Base-by-base conservation (phyloP, 2,888 invertebrate genomes). In the Polyommatus iphigenia region DNA sequence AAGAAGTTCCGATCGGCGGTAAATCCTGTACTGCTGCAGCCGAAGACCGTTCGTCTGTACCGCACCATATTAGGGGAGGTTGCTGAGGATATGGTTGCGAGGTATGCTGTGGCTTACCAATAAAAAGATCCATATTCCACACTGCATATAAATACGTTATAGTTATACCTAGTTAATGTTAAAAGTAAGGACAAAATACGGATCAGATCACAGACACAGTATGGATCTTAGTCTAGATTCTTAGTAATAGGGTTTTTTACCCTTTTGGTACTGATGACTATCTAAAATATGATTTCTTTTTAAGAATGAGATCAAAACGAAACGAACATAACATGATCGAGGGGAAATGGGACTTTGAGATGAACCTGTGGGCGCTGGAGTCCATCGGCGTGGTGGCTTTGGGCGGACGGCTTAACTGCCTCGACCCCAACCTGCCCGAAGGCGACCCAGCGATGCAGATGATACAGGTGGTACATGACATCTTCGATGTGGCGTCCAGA, bases 1-100 rank as follows among this genome's bases (percentile, higher is more conserved):
- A 96, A 96, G 86, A 91, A 95, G 80, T 96, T 97, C 80, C 94
- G 97, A 73, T 95, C 96, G 7, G 96, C 96, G 81, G 97, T 97
- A 0, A 97, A 97, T 85, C 96, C 96, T 81, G 95, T 96, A 18
- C 95, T 97, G 95, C 90, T 98, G 83, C 96, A 97, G 84, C 96
- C 97, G 0, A 95, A 96, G 83, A 96, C 96, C 0, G 96, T 97
- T 0, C 95, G 95, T 83, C 94, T 96, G 82, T 97, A 97, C 85
- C 90, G 95, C 2, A 89, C 91, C 8, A 94, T 94, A 7, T 95
- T 97, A 76, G 95, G 96, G 84, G 95, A 95, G 81, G 96, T 97
- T 0, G 96, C 96, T 0, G 86, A 92, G 67, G 96, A 96, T 79
- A 96, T 97, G 88, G 90, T 97, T 8, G 80, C 90, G 81, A 95